Evolutionary conservation across 2,113 vertebrate species (phyloP).

Genomic region (Ahaetulla prasina): DNA sequence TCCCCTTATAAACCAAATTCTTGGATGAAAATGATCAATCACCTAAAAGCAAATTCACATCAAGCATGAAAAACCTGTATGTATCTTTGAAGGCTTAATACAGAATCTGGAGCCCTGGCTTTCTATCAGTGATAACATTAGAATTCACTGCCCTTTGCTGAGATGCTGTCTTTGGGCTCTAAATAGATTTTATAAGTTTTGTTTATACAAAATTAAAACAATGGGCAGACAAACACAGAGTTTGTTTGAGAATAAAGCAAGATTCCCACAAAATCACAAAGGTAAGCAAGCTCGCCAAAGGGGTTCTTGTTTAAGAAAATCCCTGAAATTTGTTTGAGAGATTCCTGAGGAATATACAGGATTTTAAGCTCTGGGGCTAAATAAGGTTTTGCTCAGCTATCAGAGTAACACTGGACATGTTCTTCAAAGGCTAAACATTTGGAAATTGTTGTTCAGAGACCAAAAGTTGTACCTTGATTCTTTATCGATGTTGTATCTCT

Average conservation of each 20-base stretch:
- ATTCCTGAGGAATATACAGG: not conserved
- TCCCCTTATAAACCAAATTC: not conserved
- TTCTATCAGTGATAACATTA: not conserved
- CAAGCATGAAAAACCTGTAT: not conserved
- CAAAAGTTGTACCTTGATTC: not conserved
- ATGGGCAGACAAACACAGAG: not conserved
- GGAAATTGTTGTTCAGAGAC: not conserved
- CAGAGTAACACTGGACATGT: not conserved
- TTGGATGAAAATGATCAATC: not conserved
- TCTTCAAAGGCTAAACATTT: not conserved
- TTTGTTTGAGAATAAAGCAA: not conserved
- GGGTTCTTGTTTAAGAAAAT: not conserved
- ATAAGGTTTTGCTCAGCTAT: not conserved
- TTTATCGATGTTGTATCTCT: not conserved
- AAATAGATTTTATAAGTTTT: not conserved
- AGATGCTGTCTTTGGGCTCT: not conserved
- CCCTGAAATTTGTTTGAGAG: not conserved
- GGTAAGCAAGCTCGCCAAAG: not conserved
- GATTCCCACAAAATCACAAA: not conserved
- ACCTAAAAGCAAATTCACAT: not conserved
- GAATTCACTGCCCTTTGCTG: not conserved
- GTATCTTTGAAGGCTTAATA: not conserved
- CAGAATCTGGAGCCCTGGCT: not conserved
- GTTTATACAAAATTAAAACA: not conserved
- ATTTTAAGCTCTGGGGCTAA: not conserved